Evolutionary conservation across 2,888 invertebrate species (phyloP), one percentile per base, ranked within the genome.

Genomic region (Conistra vaccinii): DNA sequence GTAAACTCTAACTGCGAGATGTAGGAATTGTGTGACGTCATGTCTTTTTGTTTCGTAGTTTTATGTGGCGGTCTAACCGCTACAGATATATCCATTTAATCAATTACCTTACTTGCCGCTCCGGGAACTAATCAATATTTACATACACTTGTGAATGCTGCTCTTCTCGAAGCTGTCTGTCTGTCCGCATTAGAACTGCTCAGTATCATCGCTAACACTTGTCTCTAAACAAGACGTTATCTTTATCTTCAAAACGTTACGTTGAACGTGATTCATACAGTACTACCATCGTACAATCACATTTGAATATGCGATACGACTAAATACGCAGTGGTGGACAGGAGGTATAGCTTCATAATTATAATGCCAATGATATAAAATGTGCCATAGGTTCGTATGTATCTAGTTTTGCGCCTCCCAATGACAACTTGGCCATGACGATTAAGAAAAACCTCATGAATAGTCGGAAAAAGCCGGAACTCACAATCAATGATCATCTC

Each of bases 181-280:
- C 79, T 62, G 75, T 72, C 57, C 68, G 71, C 68, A 57, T 62
- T 17, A 63, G 62, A 60, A 65, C 86, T 85, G 85, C 69, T 78
- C 66, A 79, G 62, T 62, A 76, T 85, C 86, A 84, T 26, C 20
- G 68, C 73, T 58, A 63, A 65, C 73, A 69, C 84, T 76, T 78
- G 81, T 78, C 74, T 83, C 23, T 77, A 67, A 81, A 82, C 75
- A 78, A 73, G 66, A 77, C 71, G 76, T 61, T 82, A 77, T 86
- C 76, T 79, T 61, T 80, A 77, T 85, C 76, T 79, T 35, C 57
- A 61, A 77, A 42, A 73, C 70, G 70, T 35, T 66, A 45, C 63
- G 32, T 42, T 73, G 48, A 55, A 69, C 77, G 65, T 74, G 85
- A 75, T 67, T 79, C 78, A 80, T 69, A 58, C 69, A 20, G 29